These are phyloP conservation scores for Eulacestoma nigropectus DNA, from an alignment of 2,113 vertebrate genomes.

Conservation along the genomic window DNA sequence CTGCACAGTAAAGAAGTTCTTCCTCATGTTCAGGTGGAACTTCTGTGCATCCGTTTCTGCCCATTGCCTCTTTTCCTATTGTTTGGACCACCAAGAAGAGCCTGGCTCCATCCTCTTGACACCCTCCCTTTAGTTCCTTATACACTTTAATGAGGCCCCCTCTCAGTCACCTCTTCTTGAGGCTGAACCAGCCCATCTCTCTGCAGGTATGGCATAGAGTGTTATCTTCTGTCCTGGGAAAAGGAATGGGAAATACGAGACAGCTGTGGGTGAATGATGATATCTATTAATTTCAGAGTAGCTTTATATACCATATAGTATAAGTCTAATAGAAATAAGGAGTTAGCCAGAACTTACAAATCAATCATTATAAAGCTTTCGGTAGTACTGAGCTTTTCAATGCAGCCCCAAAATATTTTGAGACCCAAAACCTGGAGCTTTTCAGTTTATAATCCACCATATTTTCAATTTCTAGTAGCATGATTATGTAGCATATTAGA, in stretches of 20 bases:
- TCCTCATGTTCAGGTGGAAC: neutral
- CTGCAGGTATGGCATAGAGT: neutral
- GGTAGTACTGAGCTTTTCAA: neutral
- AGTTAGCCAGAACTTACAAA: neutral
- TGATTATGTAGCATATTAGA: neutral
- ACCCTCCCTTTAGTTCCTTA: neutral
- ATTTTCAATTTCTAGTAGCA: neutral
- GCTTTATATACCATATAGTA: neutral
- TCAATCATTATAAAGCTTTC: neutral
- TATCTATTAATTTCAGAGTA: neutral
- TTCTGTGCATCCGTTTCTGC: neutral
- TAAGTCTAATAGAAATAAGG: neutral
- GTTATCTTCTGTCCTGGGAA: neutral
- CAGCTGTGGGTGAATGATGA: neutral
- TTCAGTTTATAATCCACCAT: neutral
- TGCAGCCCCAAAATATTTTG: neutral
- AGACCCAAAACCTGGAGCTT: neutral
- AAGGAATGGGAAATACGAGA: neutral
- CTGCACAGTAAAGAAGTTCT: neutral
- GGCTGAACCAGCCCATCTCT: neutral
- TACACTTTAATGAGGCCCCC: neutral
- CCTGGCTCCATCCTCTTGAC: neutral
- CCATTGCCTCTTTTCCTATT: neutral
- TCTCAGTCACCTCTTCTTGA: neutral
- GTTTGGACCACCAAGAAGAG: neutral